phyloP scores from a whole-genome alignment of 1,140 invertebrate genomes.

The Drosophila yakuba region DNA sequence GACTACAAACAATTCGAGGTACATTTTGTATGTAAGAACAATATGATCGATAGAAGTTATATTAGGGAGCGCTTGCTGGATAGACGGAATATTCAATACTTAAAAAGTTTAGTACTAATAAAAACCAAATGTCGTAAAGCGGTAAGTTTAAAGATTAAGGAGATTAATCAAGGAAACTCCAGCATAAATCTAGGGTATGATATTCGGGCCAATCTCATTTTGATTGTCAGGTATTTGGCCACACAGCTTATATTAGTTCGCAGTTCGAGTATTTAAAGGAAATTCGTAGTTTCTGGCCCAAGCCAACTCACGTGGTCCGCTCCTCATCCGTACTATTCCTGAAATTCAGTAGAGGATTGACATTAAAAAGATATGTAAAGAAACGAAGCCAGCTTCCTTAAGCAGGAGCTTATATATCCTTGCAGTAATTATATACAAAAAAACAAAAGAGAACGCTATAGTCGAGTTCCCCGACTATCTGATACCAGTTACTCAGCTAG shows the following conservation, averaged over 20 bases:
- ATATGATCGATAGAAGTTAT: slow-evolving; percentile 24
- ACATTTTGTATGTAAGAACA: slow-evolving; percentile 27
- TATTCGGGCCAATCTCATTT: slow-evolving; percentile 36
- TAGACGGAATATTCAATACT: slow-evolving; percentile 53
- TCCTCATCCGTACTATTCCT: slow-evolving; percentile 82
- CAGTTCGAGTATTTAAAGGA: slow-evolving; percentile 53
- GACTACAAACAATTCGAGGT: slow-evolving; percentile 41
- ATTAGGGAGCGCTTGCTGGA: slow-evolving; percentile 13
- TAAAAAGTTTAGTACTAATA: slow-evolving; percentile 38
- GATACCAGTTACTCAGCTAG: no score
- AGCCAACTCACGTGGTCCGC: slow-evolving; percentile 76
- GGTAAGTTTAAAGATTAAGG: background rate
- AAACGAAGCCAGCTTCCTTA: background rate
- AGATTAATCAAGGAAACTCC: background rate
- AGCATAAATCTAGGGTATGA: slow-evolving; percentile 14
- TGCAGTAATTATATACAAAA: no score
- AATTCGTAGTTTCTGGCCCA: slow-evolving; percentile 54
- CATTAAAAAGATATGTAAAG: background rate
- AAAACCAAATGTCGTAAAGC: slow-evolving; percentile 1
- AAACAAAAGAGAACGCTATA: no score
- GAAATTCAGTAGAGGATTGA: slow-evolving; percentile 32
- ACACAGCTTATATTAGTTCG: slow-evolving; percentile 51
- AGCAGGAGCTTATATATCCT: no score
- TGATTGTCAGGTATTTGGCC: slow-evolving; percentile 52
- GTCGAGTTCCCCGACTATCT: no score